Evolutionary conservation across 1,140 invertebrate genomes (phyloP).

Genomic region (Drosophila navojoa): DNA sequence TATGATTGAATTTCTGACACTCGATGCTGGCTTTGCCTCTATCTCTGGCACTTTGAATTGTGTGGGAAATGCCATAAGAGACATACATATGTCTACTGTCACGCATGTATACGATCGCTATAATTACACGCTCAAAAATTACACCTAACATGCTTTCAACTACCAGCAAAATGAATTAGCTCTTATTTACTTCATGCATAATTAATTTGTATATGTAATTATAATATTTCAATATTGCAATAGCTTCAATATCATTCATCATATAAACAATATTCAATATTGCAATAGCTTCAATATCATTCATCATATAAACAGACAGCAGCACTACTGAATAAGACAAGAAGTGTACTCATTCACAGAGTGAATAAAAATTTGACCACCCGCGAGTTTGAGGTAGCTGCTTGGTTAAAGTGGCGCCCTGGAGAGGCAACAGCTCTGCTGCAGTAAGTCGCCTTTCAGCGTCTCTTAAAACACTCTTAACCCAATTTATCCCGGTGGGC

Average conservation of each 20-base stretch:
- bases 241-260: conserved; percentile 8
- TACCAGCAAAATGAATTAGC: no score
- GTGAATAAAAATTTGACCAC: conserved; percentile 47
- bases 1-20: conserved; percentile 77
- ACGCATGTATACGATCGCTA: conserved; percentile 22
- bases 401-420: conserved; percentile 35
- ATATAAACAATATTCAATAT: not conserved
- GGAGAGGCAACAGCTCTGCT: conserved; percentile 16
- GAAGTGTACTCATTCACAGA: no score
- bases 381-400: conserved; percentile 47
- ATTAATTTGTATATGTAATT: no score
- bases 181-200: no score
- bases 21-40: conserved; percentile 41
- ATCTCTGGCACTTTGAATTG: conserved; percentile 25
- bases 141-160: not conserved
- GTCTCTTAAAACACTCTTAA: not conserved
- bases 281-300: conserved; percentile 22
- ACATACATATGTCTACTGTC: no score
- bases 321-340: conserved; percentile 2
- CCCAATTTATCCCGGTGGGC: not conserved
- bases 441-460: not conserved
- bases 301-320: no score
- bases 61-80: conserved; percentile 19
- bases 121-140: no score
- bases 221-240: conserved; percentile 5